Percentiles rank a stretch among this genome's conserved stretches.
Conservation (phyloP, 2,888 invertebrate genomes). For the Trachelus stipa region DNA sequence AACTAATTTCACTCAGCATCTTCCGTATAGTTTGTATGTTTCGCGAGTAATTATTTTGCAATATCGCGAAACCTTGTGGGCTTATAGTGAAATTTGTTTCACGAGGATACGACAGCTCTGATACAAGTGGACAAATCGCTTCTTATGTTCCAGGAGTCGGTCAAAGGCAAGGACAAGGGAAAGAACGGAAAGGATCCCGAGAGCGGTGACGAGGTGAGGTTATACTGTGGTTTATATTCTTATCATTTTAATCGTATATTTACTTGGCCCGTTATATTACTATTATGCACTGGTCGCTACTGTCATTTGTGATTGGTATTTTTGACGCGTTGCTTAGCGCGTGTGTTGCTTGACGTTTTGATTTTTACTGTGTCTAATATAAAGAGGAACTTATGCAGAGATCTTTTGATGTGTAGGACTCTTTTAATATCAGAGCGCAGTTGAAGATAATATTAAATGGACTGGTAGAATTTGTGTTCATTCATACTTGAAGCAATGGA, state of each 20-base stretch:
- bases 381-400: neutral
- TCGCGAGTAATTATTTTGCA: neutral
- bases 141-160: constrained; percentile 59
- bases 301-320: neutral
- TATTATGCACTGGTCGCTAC: neutral
- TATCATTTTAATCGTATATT: constrained; percentile 7
- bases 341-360: neutral
- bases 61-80: neutral
- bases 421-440: neutral
- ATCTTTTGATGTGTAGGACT: neutral
- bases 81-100: neutral
- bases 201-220: constrained; percentile 64
- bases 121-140: neutral
- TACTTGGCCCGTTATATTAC: constrained; percentile 20
- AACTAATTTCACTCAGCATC: neutral
- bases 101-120: neutral
- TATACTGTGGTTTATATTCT: constrained; percentile 37
- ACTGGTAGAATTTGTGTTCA: neutral
- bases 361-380: neutral
- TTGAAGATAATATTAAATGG: neutral
- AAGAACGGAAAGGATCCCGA: constrained; percentile 65
- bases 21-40: neutral
- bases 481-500: neutral
- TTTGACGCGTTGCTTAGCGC: constrained; percentile 2
- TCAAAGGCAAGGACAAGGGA: constrained; percentile 63